Evolutionary conservation across 2,113 vertebrate species (phyloP).

Genomic region (Eubucco bourcierii): DNA sequence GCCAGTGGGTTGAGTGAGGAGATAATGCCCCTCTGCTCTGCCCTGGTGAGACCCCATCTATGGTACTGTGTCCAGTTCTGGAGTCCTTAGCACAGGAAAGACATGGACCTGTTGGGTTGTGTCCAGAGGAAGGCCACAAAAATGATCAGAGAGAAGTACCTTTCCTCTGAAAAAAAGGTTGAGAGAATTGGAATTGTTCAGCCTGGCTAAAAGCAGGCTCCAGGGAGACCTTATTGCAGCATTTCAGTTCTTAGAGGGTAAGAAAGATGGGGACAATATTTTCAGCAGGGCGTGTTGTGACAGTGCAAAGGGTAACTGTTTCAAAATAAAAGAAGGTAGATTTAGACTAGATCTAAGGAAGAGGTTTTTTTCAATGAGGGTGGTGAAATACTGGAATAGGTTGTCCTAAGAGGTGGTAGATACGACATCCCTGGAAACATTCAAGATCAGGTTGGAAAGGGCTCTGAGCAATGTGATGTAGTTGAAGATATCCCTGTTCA

Average conservation of each 20-base stretch:
- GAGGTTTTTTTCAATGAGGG: not conserved
- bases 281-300: not conserved
- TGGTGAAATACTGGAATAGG: not conserved
- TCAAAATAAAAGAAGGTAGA: not conserved
- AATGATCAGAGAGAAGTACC: not conserved
- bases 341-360: not conserved
- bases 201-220: not conserved
- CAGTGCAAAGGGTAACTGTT: not conserved
- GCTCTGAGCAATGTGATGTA: not conserved
- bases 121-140: not conserved
- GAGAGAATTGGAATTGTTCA: not conserved
- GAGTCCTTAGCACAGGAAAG: not conserved
- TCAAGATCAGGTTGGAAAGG: not conserved
- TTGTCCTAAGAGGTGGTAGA: not conserved
- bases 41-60: too few relatives aligned
- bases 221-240: not conserved
- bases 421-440: not conserved
- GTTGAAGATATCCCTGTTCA: not conserved
- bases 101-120: not conserved
- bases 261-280: not conserved
- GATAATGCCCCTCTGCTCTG: too few relatives aligned
- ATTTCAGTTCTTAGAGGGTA: not conserved
- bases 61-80: not conserved
- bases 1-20: too few relatives aligned
- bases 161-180: not conserved